A percentile compares a stretch with the other conserved stretches of the same genome.
Conservation (phyloP, 1,140 invertebrate species). For the Teleogryllus occipitalis region DNA sequence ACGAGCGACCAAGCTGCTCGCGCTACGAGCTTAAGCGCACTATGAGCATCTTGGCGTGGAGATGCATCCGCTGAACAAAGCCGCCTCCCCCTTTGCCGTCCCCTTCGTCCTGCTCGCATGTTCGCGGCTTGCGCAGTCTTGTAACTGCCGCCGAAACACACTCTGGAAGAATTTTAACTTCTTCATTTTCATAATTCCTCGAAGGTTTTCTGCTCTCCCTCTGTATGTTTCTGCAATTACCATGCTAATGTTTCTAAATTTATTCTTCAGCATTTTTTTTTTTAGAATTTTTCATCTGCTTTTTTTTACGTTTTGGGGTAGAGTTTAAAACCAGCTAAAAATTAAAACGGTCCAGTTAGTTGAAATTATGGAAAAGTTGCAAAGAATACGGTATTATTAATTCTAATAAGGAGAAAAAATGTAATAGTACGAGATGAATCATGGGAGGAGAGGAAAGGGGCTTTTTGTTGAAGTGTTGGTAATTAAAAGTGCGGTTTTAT, state of each 20-base stretch:
- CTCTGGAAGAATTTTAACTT: background rate
- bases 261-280: background rate
- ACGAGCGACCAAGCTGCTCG: too few relatives aligned
- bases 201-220: background rate
- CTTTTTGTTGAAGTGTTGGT: background rate
- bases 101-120: too few relatives aligned
- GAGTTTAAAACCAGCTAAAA: background rate
- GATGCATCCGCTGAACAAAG: too few relatives aligned
- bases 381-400: background rate
- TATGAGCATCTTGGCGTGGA: too few relatives aligned
- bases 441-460: background rate
- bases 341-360: background rate
- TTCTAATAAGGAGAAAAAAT: background rate
- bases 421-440: background rate
- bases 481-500: background rate
- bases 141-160: background rate
- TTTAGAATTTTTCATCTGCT: background rate
- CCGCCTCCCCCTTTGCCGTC: too few relatives aligned
- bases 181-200: background rate
- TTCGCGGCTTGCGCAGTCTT: background rate
- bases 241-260: background rate
- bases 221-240: background rate
- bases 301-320: background rate
- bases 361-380: slow-evolving; percentile 5
- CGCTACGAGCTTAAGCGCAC: too few relatives aligned